These are phyloP conservation scores for Limnephilus rhombicus DNA, from an alignment of 2,888 invertebrate species.

Conservation along the genomic window DNA sequence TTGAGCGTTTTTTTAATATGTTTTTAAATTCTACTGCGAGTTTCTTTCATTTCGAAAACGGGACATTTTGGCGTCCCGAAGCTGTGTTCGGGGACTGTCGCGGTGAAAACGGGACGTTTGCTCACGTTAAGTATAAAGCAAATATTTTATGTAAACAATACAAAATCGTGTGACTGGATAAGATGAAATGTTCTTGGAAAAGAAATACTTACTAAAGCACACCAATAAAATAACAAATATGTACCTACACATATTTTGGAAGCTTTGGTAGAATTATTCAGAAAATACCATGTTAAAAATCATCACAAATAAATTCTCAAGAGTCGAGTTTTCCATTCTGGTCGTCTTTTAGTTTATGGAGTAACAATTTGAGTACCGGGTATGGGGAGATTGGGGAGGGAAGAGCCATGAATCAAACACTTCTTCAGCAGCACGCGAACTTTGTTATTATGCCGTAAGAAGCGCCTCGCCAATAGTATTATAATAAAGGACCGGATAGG, in stretches of 20 bases:
- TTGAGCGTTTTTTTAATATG: too few relatives aligned
- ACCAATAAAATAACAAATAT: not conserved
- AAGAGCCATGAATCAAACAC: slow-evolving; percentile 18
- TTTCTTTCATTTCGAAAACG: too few relatives aligned
- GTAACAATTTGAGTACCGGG: not conserved
- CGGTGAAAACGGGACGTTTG: too few relatives aligned
- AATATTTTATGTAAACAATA: too few relatives aligned
- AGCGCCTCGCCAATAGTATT: slow-evolving; percentile 15
- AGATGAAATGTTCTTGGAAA: not conserved
- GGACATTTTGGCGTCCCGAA: too few relatives aligned
- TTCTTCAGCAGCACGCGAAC: slow-evolving; percentile 32
- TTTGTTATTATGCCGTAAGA: slow-evolving; percentile 13
- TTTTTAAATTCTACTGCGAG: too few relatives aligned
- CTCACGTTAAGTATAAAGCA: too few relatives aligned
- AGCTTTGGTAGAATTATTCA: not conserved
- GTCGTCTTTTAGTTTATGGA: not conserved
- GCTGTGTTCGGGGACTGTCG: too few relatives aligned
- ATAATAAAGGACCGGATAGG: not conserved
- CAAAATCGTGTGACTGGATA: not conserved
- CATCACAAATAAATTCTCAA: not conserved
- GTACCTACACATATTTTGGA: not conserved
- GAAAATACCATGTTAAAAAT: not conserved
- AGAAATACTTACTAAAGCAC: not conserved
- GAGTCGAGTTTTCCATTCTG: not conserved
- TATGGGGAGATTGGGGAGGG: not conserved